These are phyloP conservation scores for Orius insidiosus DNA, from an alignment of 1,140 invertebrate species.

Conservation along the genomic window DNA sequence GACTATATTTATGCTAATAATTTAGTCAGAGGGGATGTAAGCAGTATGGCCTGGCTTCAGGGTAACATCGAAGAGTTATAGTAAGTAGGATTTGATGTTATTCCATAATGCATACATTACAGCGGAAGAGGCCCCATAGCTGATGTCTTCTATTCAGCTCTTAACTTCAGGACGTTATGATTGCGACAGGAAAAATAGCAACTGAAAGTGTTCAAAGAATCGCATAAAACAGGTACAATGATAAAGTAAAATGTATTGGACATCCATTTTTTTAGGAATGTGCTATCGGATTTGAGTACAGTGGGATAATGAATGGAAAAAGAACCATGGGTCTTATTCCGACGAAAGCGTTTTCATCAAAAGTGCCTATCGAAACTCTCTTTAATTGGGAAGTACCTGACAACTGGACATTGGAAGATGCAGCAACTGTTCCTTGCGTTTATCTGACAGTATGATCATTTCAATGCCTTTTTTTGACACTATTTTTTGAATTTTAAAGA, in stretches of 20 bases:
- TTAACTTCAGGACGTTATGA: constrained; percentile 69
- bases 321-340: constrained; percentile 65
- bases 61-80: constrained; percentile 27
- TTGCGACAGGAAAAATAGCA: constrained; percentile 51
- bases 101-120: background rate
- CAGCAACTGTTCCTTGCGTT: constrained; percentile 70
- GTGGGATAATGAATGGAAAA: constrained; percentile 35
- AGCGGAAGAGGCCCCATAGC: constrained; percentile 7
- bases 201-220: constrained; percentile 37
- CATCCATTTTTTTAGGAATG: constrained; percentile 31
- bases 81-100: too few species aligned
- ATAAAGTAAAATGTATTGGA: too few species aligned
- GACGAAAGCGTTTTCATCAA: constrained; percentile 76
- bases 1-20: constrained; percentile 64
- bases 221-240: constrained; percentile 35
- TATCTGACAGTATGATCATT: constrained; percentile 49
- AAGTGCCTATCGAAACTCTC: constrained; percentile 58
- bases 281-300: constrained; percentile 55
- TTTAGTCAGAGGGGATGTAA: constrained; percentile 62
- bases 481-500: constrained; percentile 26
- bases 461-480: background rate
- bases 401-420: constrained; percentile 67
- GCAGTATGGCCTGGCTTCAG: constrained; percentile 66
- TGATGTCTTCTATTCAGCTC: constrained; percentile 38
- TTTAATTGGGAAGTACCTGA: constrained; percentile 78